Conservation (phyloP, 2,888 invertebrate species). For the Drosophila subquinaria region DNA sequence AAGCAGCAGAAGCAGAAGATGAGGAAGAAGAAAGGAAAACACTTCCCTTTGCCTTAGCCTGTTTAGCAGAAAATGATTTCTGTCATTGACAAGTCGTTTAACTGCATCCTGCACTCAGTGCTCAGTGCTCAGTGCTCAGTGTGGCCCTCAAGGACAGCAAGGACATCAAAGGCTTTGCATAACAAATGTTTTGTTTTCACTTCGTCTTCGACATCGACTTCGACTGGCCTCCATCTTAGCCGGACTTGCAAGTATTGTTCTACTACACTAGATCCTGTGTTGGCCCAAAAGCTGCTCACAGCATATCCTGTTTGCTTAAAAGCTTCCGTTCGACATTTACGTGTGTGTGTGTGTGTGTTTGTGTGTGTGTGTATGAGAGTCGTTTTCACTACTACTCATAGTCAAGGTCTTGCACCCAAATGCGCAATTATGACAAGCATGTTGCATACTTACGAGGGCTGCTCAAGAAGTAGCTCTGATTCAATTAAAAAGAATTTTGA, state of each 20-base stretch:
- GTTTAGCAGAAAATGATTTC: constrained; percentile 49
- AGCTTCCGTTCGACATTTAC: constrained; percentile 68
- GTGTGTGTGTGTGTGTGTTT: constrained; percentile 11
- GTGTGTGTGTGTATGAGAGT: constrained; percentile 7
- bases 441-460: constrained; percentile 14
- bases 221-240: constrained; percentile 17
- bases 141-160: constrained; percentile 65
- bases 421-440: constrained; percentile 72
- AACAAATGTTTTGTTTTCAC: constrained; percentile 74
- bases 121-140: constrained; percentile 53
- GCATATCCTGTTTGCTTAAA: constrained; percentile 79
- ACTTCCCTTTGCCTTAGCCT: constrained; percentile 21
- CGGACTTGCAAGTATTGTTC: constrained; percentile 60
- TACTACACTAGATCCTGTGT: constrained; percentile 38
- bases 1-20: too few relatives aligned
- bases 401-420: constrained; percentile 67
- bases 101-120: constrained; percentile 54
- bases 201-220: constrained; percentile 30
- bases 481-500: too few relatives aligned
- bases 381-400: constrained; percentile 13
- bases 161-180: constrained; percentile 77
- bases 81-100: constrained; percentile 57
- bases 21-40: constrained; percentile 12
- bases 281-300: constrained; percentile 67
- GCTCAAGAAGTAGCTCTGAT: background rate